A percentile compares a stretch with the other conserved stretches of the same genome.
These are phyloP conservation scores for Macrophya annulata DNA, from an alignment of 2,888 invertebrate species.

Conservation along the genomic window DNA sequence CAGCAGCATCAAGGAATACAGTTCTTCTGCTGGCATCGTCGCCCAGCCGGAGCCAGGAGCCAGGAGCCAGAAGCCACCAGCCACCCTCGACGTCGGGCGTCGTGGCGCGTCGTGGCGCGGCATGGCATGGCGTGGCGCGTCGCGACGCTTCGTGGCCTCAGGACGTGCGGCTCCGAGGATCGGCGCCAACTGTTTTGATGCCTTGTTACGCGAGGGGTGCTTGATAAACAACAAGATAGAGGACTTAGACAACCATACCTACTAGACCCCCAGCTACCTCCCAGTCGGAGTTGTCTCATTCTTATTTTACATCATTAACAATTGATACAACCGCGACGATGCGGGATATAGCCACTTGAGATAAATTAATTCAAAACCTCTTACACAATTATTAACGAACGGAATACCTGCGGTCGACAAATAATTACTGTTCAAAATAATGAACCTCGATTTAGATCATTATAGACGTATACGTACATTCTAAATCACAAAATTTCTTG, in stretches of 20 bases:
- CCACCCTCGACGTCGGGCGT: conserved; percentile 58
- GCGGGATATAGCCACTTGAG: neutral
- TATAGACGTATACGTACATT: neutral
- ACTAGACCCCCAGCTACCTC: conserved; percentile 56
- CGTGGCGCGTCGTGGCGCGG: conserved; percentile 58
- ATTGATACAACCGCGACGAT: conserved; percentile 1
- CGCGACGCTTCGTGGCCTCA: conserved; percentile 51
- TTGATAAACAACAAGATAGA: conserved; percentile 71
- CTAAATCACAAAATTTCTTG: neutral
- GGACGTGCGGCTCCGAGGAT: conserved; percentile 62
- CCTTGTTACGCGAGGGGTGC: conserved; percentile 70
- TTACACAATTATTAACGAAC: neutral
- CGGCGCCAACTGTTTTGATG: conserved; percentile 76
- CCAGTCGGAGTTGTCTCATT: conserved; percentile 60
- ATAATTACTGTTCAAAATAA: neutral
- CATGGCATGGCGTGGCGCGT: conserved; percentile 48
- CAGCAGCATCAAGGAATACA: conserved; percentile 59
- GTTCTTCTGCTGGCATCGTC: conserved; percentile 69
- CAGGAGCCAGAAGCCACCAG: conserved; percentile 51
- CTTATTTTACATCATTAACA: conserved; percentile 43
- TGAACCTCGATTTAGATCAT: neutral
- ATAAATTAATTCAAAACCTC: conserved; percentile 10
- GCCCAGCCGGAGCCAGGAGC: conserved; percentile 59
- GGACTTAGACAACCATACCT: conserved; percentile 66
- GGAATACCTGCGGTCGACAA: neutral